Base-by-base conservation (phyloP, 1,140 invertebrate species). In the Agrypnia vestita region DNA sequence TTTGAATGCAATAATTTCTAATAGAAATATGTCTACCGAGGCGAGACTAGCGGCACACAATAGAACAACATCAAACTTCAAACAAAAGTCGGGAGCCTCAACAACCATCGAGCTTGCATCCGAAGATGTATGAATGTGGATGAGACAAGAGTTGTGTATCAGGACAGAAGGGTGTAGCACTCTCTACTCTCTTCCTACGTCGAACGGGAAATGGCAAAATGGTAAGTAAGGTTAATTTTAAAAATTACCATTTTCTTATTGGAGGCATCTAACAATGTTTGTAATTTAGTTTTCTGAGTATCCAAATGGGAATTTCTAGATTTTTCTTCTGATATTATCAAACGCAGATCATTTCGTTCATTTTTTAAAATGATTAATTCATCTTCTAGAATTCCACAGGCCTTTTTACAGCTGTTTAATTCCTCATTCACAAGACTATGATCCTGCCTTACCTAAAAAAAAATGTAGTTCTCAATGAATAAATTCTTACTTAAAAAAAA, bases 261-360 rank as follows among this genome's bases (percentile, higher is more conserved):
- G 4, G 86, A 85, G 17, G 87, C 87, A 51, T 91, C 89, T 1
- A 91, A 62, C 43, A 88, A 85, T 21, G 83, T 76, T 59, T 92
- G 85, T 19, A 92, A 80, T 19, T 86, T 82, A n/a, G 80, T 82
- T 84, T 91, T 92, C 74, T 91, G 88, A 47, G 90, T 85, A 75
- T 91, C 88, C 53, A 92, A 84, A 82, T 88, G 87, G 12, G 82
- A 82, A 80, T 88, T 89, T 79, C 86, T 86, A 61, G 84, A 87
- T 46, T 87, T 88, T 85, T 92, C 91, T 81, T 91, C 89, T 74
- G 90, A 90, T 3, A 93, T 78, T 80, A 89, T 89, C 1, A 87
- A 69, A 21, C 90, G 85, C 47, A 92, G 84, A 82, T 87, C 87
- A 69, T 88, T 88, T 80, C 90, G 91, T 82, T 92, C 91, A 77